Evolutionary conservation across 2,797 vertebrate genomes (phyloP).

Genomic region (Heliangelus exortis): DNA sequence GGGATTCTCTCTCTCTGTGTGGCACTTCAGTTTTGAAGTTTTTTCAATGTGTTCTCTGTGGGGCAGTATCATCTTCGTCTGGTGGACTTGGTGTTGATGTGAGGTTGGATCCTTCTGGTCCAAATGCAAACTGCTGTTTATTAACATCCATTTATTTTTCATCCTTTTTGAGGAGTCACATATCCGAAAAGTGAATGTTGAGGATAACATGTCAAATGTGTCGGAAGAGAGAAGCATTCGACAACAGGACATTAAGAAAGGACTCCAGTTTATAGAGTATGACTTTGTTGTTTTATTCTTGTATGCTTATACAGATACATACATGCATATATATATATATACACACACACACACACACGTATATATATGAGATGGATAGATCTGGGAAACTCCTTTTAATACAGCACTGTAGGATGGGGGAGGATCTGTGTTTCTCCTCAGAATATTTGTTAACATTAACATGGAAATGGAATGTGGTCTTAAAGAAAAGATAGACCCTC

Average conservation of each 20-base stretch:
- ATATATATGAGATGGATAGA: neutral
- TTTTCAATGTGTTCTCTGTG: neutral
- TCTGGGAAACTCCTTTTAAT: neutral
- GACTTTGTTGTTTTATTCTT: constrained; percentile 57
- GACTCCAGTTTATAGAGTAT: constrained; percentile 96
- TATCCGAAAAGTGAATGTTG: constrained; percentile 72
- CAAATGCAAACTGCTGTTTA: neutral
- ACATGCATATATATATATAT: neutral
- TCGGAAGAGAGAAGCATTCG: constrained; percentile 89
- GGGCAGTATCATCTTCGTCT: neutral
- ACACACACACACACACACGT: too few relatives aligned
- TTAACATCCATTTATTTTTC: constrained; percentile 34
- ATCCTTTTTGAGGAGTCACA: constrained; percentile 78
- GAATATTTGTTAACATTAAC: neutral
- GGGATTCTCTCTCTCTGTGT: accelerated
- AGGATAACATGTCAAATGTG: constrained; percentile 89
- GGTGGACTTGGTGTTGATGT: neutral
- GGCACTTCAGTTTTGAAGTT: neutral
- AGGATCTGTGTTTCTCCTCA: neutral
- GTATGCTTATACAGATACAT: neutral
- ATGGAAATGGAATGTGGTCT: neutral
- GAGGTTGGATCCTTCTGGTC: neutral
- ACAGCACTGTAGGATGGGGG: neutral
- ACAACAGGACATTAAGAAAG: constrained; percentile 94
- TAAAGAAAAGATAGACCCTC: neutral